Evolutionary conservation across 2,113 vertebrate species (phyloP), one percentile per base, ranked within the genome.

Genomic region (Tupaia chinensis): DNA sequence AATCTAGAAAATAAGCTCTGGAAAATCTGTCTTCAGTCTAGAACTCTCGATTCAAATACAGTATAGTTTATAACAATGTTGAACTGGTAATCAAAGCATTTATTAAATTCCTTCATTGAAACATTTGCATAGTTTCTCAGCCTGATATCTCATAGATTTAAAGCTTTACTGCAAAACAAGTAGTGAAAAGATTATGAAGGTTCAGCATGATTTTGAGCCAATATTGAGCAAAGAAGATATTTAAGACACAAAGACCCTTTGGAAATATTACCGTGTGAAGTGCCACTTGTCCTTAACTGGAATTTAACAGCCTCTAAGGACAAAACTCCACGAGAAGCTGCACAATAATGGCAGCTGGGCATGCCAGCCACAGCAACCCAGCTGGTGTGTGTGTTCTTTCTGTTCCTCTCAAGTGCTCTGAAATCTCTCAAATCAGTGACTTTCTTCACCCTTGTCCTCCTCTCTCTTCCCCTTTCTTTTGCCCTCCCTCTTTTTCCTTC

Each of bases 181-280:
- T 93, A 91, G 87, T 96, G 63, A 96, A 93, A 94, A 97, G 95
- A 95, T 96, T 91, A 89, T 97, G 82, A 93, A 95, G 74, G 82
- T 96, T 97, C 91, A 94, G 53, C 83, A 93, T 97, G 83, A 89
- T 97, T 84, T 95, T 97, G 86, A 97, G 79, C 63, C 91, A 93
- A 17, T 73, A 89, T 80, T 95, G 96, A 98, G 98, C 97, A 98
- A 98, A 98, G 95, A 86, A 97, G 95, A 93, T 88, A 91, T 94
- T n/a, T 66, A 72, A 93, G 76, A 98, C 94, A 94, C 96, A 94
- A 94, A 98, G 96, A 93, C 97, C 97, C 97, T 96, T 96, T 97
- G 96, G 97, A 98, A 98, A 94, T 93, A 92, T 97, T 97, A 97
- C 93, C 92, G 86, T 82, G 93, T 93, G 97, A 96, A 98, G 93